Conservation (phyloP, 2,888 invertebrate genomes). For the Peribatodes rhomboidaria region DNA sequence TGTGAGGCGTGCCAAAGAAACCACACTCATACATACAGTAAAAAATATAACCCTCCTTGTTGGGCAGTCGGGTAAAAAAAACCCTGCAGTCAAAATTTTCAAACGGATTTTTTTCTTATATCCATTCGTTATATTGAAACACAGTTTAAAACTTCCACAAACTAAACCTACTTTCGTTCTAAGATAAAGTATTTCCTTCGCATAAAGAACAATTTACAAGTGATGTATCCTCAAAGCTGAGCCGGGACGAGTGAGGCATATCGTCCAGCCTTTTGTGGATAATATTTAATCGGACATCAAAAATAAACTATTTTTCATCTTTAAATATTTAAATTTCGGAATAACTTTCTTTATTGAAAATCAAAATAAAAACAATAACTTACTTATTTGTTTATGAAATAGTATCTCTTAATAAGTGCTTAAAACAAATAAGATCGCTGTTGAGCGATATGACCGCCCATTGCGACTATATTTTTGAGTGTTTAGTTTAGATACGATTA, state of each 20-base stretch:
- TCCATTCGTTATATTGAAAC: slow-evolving; percentile 15
- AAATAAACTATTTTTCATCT: background rate
- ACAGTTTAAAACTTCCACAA: slow-evolving; percentile 15
- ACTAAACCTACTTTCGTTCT: slow-evolving; percentile 28
- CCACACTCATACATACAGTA: too few species aligned
- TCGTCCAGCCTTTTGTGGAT: slow-evolving; percentile 24
- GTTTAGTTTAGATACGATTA: too few species aligned
- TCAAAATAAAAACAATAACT: too few species aligned
- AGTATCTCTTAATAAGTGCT: too few species aligned
- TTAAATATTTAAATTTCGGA: background rate
- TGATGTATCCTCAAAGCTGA: slow-evolving; percentile 38
- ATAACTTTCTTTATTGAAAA: too few species aligned
- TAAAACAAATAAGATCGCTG: too few species aligned
- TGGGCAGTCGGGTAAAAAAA: too few species aligned
- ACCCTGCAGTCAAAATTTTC: background rate
- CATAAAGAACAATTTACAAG: slow-evolving; percentile 33
- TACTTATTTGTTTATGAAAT: too few species aligned
- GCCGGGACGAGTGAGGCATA: slow-evolving; percentile 40
- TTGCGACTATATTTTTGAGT: too few species aligned
- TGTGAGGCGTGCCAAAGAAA: too few species aligned
- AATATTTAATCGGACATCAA: background rate
- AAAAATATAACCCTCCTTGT: too few species aligned
- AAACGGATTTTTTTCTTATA: background rate
- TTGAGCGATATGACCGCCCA: too few species aligned
- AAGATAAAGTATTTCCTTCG: slow-evolving; percentile 44